Evolutionary conservation across 1,140 invertebrate genomes (phyloP), one percentile per base, ranked within the genome.

Genomic region (Drosophila varians): DNA sequence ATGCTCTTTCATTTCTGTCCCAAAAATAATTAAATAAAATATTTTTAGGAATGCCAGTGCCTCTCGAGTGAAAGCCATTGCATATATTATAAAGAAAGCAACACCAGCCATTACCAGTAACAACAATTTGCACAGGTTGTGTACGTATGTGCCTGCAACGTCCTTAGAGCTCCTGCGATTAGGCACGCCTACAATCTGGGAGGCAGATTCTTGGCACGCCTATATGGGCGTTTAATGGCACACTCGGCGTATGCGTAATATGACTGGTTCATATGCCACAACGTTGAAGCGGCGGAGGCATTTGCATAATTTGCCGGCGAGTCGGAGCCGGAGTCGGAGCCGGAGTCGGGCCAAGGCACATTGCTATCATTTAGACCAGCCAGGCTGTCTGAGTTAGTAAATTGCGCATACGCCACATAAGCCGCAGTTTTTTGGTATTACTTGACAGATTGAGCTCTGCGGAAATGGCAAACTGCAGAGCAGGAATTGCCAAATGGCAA

Each of bases 171-270:
- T 69, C 58, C 69, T 73, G 70, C 62, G 79, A 86, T 84, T 86
- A 84, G 80, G 65, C 76, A 47, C 72, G 58, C 71, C 70, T 21
- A 11, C n/a, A n/a, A n/a, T n/a, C 16, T 26, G 60, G 48, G 19
- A 42, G 31, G 31, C 25, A 14, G 26, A 31, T 36, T 23, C 38
- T 25, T 14, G 46, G 8, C 18, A 46, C 52, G 23, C 47, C 46
- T 28, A 42, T 40, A n/a, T 73, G 76, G 57, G 66, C 72, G 76
- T 61, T 65, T 86, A 87, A 86, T 86, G 68, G 77, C 73, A 62
- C 77, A 77, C 82, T 58, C 60, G 76, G 64, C 80, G 80, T 86
- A 87, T 86, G 69, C 64, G 80, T 87, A 87, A 87, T 87, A 82
- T 87, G 70, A 43, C 60, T 42, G 64, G 77, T 64, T 80, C 77